Percentiles rank a stretch among this genome's conserved stretches.
These are phyloP conservation scores for Catagonus wagneri DNA, from an alignment of 2,113 vertebrate genomes.

Conservation along the genomic window DNA sequence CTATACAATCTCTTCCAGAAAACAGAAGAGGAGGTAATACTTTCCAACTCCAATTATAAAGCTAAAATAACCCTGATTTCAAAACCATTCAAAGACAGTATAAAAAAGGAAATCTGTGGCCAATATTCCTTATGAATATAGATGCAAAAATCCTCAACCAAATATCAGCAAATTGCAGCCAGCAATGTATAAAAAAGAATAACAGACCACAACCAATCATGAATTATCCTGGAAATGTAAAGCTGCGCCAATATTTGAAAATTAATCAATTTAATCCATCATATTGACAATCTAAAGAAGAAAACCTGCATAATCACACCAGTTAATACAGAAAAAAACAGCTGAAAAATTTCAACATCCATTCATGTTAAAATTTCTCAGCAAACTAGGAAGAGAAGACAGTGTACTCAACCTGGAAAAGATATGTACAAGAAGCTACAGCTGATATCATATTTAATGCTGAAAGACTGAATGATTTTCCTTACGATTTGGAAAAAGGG, in stretches of 20 bases:
- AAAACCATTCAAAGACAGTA: background rate
- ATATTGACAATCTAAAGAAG: background rate
- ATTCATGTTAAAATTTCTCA: conserved; percentile 30
- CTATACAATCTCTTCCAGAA: conserved; percentile 28
- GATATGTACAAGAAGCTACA: background rate
- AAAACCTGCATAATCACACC: background rate
- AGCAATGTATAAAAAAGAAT: background rate
- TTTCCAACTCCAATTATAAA: background rate
- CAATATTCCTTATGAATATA: background rate
- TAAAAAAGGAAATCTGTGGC: background rate
- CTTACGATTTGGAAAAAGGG: background rate
- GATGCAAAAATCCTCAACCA: background rate
- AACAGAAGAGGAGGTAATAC: background rate
- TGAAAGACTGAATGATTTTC: background rate
- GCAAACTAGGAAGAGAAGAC: background rate
- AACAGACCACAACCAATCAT: background rate
- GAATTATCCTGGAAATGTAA: background rate
- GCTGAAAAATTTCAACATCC: background rate
- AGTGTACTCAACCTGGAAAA: background rate
- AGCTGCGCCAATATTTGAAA: background rate
- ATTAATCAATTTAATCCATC: background rate
- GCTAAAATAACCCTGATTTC: background rate
- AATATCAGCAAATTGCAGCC: background rate
- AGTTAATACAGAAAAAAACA: background rate
- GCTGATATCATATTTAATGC: background rate